Conservation (phyloP, 2,888 invertebrate genomes). For the Halictus quadricinctus region DNA sequence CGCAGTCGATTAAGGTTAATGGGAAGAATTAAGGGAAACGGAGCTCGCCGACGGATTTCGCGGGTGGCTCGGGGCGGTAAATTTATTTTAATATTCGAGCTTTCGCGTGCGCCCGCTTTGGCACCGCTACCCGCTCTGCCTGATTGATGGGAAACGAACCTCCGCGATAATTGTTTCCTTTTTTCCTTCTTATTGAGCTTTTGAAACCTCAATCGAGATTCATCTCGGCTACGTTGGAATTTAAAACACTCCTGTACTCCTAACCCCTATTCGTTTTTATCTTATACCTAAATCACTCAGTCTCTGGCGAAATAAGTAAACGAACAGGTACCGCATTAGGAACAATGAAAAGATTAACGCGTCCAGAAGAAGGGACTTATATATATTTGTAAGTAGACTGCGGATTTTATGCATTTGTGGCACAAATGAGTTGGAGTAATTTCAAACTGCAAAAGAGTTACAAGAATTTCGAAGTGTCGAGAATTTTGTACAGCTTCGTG, state of each 20-base stretch:
- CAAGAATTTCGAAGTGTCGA: too few relatives aligned
- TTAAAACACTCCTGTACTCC: background rate
- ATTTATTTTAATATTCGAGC: constrained; percentile 14
- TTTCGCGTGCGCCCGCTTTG: constrained; percentile 16
- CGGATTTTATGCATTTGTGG: too few relatives aligned
- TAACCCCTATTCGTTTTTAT: too few relatives aligned
- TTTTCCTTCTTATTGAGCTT: background rate
- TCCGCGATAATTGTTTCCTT: constrained; percentile 2
- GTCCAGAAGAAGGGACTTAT: too few relatives aligned
- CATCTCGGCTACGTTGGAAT: background rate
- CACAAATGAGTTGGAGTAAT: too few relatives aligned
- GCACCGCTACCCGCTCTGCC: background rate
- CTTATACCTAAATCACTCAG: too few relatives aligned
- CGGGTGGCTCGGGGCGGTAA: constrained; percentile 38
- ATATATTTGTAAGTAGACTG: too few relatives aligned
- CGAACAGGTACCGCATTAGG: too few relatives aligned
- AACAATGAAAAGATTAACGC: too few relatives aligned
- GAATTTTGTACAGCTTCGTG: too few relatives aligned
- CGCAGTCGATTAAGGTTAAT: constrained; percentile 78
- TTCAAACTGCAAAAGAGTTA: too few relatives aligned
- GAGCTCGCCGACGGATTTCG: constrained; percentile 25
- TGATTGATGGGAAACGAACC: constrained; percentile 11
- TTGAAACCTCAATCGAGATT: background rate
- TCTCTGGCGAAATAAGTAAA: too few relatives aligned
- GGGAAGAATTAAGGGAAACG: constrained; percentile 66